Evolutionary conservation across 2,113 vertebrate species (phyloP).

Genomic region (Edolisoma coerulescens): DNA sequence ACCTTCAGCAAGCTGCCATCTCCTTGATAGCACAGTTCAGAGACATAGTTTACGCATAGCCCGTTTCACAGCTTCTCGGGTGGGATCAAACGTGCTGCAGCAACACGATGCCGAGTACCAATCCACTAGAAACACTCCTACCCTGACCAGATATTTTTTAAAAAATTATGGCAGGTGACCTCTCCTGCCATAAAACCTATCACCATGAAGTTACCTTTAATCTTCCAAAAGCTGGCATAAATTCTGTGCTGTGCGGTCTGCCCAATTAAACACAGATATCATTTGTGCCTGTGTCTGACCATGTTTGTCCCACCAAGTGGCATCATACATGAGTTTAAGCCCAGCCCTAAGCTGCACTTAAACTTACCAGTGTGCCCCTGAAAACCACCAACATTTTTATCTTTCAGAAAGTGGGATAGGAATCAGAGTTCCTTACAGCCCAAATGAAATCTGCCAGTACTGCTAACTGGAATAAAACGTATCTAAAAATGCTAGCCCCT

Average conservation of each 20-base stretch:
- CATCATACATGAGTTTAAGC: fast-evolving
- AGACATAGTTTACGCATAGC: neutral
- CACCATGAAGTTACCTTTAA: neutral
- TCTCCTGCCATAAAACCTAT: neutral
- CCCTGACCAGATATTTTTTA: neutral
- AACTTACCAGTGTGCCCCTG: neutral
- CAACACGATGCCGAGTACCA: neutral
- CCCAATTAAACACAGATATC: neutral
- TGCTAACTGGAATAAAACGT: neutral
- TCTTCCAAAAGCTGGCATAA: neutral
- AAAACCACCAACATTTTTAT: neutral
- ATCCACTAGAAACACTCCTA: neutral
- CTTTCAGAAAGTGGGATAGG: neutral
- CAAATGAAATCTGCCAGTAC: neutral
- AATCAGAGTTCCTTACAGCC: neutral
- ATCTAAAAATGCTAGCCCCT: neutral
- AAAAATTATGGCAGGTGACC: neutral
- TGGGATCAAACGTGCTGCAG: neutral
- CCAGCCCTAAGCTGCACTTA: neutral
- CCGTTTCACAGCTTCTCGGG: neutral
- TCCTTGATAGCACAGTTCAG: neutral
- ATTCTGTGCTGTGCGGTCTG: neutral
- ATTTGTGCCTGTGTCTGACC: neutral
- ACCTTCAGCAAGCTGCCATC: neutral
- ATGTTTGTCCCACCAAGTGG: neutral